Evolutionary conservation across 2,113 vertebrate genomes (phyloP), one percentile per base, ranked within the genome.

Genomic region (Myocastor coypus): DNA sequence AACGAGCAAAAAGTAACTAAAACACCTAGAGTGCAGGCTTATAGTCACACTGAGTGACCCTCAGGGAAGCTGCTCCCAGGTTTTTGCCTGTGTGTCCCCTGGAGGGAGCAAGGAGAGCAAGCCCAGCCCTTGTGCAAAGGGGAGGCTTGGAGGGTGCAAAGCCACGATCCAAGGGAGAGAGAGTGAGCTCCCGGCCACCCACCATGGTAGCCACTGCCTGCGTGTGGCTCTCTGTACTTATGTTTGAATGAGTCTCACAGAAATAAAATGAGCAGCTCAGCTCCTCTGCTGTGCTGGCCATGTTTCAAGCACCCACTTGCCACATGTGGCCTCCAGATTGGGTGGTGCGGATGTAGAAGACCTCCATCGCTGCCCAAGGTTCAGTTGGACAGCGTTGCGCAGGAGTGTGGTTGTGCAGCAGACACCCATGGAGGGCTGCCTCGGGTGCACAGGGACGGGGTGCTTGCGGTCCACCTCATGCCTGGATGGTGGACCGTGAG

Each of bases 331-430:
- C 16, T 28, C 88, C 95, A 92, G 82, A 83, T 50, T 61, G 82
- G 78, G 28, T 63, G 8, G 28, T 0, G 14, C 5, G 3, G 75
- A 22, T 3, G 14, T 0, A 24, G 42, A 7, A 34, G 1, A 5
- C 26, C 46, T 16, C 46, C n/a, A 2, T n/a, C 94, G 1, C 6
- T 0, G 0, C 10, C 0, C 14, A 12, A 30, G 22, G 22, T 59
- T 81, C 80, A 7, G 0, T 0, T 11, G 77, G 61, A 10, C 73
- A 22, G 52, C 0, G 0, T 3, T 26, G 4, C 3, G 0, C 7
- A n/a, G 3, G 9, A 24, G 68, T 0, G 14, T 34, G 66, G 14
- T 9, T 0, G 6, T 34, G 26, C 63, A 8, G 7, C 13, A 66
- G 11, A 28, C 63, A 32, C 40, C 26, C 19, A 0, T 11, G n/a